Conservation (phyloP, 2,113 vertebrate genomes). For the Phoenicopterus ruber region DNA sequence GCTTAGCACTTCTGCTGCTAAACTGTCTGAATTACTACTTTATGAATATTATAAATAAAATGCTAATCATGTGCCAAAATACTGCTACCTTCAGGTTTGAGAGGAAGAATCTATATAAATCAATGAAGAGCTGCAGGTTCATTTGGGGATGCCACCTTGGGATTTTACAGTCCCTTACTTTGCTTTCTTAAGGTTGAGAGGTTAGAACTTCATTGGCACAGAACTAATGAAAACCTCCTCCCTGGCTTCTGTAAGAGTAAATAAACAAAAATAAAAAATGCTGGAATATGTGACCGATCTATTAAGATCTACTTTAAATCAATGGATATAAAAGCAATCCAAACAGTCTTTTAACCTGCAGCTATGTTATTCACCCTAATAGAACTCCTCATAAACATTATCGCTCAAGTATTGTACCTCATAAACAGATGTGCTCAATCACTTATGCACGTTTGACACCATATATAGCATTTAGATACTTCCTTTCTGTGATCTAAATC, state of each 20-base stretch:
- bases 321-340: background rate
- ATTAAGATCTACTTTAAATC: background rate
- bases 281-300: background rate
- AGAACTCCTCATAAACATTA: slow-evolving; percentile 38
- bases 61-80: background rate
- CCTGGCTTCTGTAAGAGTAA: background rate
- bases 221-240: background rate
- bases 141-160: background rate
- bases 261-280: slow-evolving; percentile 4
- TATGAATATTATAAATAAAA: slow-evolving; percentile 40
- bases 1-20: slow-evolving; percentile 50
- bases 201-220: background rate
- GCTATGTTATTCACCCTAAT: background rate
- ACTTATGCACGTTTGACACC: slow-evolving; percentile 11
- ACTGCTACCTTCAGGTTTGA: background rate
- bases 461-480: slow-evolving; percentile 1
- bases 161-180: background rate
- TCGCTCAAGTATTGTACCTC: slow-evolving; percentile 17
- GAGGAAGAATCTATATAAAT: background rate
- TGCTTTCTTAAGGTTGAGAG: background rate
- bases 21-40: slow-evolving; percentile 21
- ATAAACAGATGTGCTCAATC: slow-evolving; percentile 37
- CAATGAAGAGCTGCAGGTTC: background rate
- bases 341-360: slow-evolving; percentile 32
- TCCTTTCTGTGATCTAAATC: slow-evolving; percentile 43